phyloP scores from a whole-genome alignment of 2,888 invertebrate genomes.

The Anticlea derivata region DNA sequence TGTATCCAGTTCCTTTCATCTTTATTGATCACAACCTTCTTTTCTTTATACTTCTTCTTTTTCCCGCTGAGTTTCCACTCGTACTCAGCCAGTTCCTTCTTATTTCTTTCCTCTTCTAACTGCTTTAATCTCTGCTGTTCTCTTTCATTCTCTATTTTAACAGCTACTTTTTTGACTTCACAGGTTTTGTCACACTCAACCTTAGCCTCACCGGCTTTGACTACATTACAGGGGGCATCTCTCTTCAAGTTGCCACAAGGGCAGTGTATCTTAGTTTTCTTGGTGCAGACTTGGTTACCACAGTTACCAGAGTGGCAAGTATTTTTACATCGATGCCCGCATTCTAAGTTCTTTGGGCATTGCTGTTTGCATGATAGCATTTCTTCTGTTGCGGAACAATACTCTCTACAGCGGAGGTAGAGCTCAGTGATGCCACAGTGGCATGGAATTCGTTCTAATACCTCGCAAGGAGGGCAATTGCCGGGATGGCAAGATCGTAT shows the following conservation, averaged over 20 bases:
- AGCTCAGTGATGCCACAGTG: slow-evolving; percentile 92
- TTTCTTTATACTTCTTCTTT: slow-evolving; percentile 79
- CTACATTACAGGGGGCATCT: slow-evolving; percentile 87
- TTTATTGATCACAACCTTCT: slow-evolving; percentile 69
- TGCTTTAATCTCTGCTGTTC: slow-evolving; percentile 83
- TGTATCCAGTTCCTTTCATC: slow-evolving; percentile 68
- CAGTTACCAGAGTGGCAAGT: slow-evolving; percentile 90
- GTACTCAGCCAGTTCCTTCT: slow-evolving; percentile 89
- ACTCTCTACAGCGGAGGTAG: slow-evolving; percentile 89
- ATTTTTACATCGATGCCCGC: slow-evolving; percentile 92
- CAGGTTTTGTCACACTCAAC: slow-evolving; percentile 87
- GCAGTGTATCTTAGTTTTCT: slow-evolving; percentile 91
- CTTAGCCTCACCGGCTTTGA: slow-evolving; percentile 67
- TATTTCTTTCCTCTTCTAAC: slow-evolving; percentile 87
- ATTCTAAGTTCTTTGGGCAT: slow-evolving; percentile 93
- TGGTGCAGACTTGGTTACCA: slow-evolving; percentile 87
- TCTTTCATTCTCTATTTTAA: slow-evolving; percentile 78
- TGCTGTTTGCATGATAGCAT: slow-evolving; percentile 90
- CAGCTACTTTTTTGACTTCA: slow-evolving; percentile 80
- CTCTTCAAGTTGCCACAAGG: slow-evolving; percentile 90
- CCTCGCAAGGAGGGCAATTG: slow-evolving; percentile 89
- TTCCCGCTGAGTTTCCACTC: slow-evolving; percentile 90
- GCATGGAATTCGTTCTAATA: slow-evolving; percentile 88
- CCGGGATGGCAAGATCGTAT: slow-evolving; percentile 88
- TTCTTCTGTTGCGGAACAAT: slow-evolving; percentile 79